Base-by-base conservation (phyloP, 2,113 vertebrate species). In the Callorhinus ursinus region DNA sequence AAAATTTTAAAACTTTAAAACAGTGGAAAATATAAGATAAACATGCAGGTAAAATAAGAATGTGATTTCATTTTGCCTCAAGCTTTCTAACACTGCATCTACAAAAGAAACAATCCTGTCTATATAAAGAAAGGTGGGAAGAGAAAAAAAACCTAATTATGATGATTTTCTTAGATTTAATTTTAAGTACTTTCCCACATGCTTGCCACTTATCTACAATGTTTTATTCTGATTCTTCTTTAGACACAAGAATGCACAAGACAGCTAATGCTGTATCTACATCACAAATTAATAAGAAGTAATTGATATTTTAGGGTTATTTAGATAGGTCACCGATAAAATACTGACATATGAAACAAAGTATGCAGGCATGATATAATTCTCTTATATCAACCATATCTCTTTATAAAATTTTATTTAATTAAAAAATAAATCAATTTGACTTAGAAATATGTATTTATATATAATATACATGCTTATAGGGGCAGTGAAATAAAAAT, bases 361-460 rank as follows among this genome's bases (percentile, higher is more conserved):
- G 36, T 12, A 95, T 36, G 16, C 8, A 84, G 11, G 11, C 21
- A 81, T 53, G 22, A 96, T 51, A 81, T 76, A 63, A 92, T 93
- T 82, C 36, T 84, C 18, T 86, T 91, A 77, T 4, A 93, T 22
- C 59, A 95, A 24, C 19, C 5, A 93, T 79, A 90, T 79, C 28
- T 85, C 59, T 80, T 74, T 86, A 84, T 1, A 74, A 74, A 81
- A 36, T 31, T 84, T 84, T 16, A 80, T 83, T 67, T 87, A 33
- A 36, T 53, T 87, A 93, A 95, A 97, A 90, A 65, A 65, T 74
- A 31, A 96, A 39, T 46, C 5, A 76, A 61, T 57, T 36, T 90
- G 7, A 61, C 76, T 89, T 51, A 90, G 33, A 92, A 88, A 89
- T 31, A 21, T 0, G 1, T 81, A 9, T 74, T 31, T 19, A 59